These are phyloP conservation scores for Huso huso DNA, from an alignment of 2,797 vertebrate genomes.

Conservation along the genomic window DNA sequence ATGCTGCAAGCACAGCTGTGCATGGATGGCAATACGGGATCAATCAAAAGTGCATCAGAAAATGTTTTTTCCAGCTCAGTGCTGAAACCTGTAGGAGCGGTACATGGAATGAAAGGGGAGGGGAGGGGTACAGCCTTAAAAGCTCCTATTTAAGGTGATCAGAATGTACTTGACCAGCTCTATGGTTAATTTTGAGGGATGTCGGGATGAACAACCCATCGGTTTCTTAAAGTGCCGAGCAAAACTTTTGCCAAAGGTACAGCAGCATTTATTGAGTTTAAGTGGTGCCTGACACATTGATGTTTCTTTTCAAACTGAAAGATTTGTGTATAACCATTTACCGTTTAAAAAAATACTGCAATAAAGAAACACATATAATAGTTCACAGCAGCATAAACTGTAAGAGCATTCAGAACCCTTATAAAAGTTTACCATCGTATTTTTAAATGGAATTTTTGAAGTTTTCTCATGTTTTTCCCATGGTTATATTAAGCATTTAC, in stretches of 20 bases:
- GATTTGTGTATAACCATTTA: not conserved
- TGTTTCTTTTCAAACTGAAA: not conserved
- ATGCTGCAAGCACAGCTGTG: not conserved
- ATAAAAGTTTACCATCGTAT: no score
- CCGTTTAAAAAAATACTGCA: not conserved
- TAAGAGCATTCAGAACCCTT: no score
- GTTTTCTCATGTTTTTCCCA: no score
- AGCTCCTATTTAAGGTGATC: slow-evolving; percentile 11
- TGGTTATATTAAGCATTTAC: no score
- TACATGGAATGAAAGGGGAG: not conserved
- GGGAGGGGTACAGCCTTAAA: slow-evolving; percentile 5
- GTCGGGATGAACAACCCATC: not conserved
- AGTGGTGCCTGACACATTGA: slow-evolving; percentile 7
- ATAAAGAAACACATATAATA: not conserved
- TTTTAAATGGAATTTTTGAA: no score
- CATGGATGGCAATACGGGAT: slow-evolving; percentile 4
- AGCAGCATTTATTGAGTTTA: slow-evolving; percentile 1
- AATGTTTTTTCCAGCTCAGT: slow-evolving; percentile 10
- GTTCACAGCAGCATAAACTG: slow-evolving; percentile 20
- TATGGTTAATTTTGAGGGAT: slow-evolving; percentile 1
- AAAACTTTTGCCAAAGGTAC: not conserved
- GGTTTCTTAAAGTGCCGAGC: not conserved
- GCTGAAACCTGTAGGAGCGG: slow-evolving; percentile 7
- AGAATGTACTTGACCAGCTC: not conserved
- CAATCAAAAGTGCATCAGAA: slow-evolving; percentile 12